Percentiles rank a stretch among this genome's conserved stretches.
Evolutionary conservation across 92 coral and sea anemone species (phyloP).

Genomic region (Zoanthus gigantus): DNA sequence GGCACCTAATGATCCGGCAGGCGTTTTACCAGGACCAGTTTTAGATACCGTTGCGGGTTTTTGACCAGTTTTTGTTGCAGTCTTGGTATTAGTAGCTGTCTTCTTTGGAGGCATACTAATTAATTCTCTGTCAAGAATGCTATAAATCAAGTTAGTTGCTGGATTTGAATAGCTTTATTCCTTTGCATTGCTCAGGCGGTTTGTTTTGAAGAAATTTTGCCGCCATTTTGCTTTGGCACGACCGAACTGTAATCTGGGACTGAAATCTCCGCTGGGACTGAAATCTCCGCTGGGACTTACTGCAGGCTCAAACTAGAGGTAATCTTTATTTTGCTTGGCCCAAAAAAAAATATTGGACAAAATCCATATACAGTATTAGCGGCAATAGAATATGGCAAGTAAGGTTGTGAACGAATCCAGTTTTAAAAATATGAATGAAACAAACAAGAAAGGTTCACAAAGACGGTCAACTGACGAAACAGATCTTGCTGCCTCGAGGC

Average conservation of each 20-base stretch:
- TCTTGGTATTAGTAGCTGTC: slow-evolving; percentile 63
- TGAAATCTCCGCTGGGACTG: slow-evolving; percentile 2
- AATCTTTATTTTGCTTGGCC: neutral
- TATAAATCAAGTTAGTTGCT: neutral
- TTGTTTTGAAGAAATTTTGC: neutral
- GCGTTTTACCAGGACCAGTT: slow-evolving; percentile 34
- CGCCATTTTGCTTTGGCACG: slow-evolving; percentile 37
- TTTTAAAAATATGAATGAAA: slow-evolving; percentile 9
- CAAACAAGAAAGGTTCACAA: neutral
- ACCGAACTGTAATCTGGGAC: slow-evolving; percentile 7
- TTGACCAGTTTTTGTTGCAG: slow-evolving; percentile 62
- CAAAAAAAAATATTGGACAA: neutral
- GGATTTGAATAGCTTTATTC: neutral
- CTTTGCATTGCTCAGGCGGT: no score
- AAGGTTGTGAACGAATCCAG: slow-evolving; percentile 49
- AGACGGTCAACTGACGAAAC: slow-evolving; percentile 59
- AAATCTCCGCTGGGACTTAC: no score
- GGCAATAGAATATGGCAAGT: slow-evolving; percentile 25
- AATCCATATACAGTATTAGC: no score
- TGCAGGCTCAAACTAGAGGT: slow-evolving; percentile 2
- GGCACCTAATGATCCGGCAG: slow-evolving; percentile 29
- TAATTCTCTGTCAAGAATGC: no score
- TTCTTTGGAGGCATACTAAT: slow-evolving; percentile 84
- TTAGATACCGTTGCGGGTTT: slow-evolving; percentile 54
- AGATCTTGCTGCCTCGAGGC: slow-evolving; percentile 78